Evolutionary conservation across 2,797 vertebrate genomes (phyloP).

Genomic region (Enteromius radiatus): DNA sequence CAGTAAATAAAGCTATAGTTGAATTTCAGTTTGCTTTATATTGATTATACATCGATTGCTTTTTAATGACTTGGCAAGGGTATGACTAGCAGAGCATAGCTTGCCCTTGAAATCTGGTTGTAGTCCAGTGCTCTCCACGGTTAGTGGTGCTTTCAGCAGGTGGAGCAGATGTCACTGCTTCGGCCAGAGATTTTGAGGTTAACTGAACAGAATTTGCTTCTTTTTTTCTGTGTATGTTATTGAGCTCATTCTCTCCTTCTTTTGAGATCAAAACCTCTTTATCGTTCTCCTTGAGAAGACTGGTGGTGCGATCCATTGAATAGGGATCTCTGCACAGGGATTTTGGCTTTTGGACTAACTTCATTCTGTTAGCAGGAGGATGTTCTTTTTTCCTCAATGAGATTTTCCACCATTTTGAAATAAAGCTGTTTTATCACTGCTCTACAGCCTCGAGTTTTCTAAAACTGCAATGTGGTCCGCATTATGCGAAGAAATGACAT

Average conservation of each 20-base stretch:
- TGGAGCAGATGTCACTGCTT: background rate
- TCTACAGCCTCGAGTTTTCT: background rate
- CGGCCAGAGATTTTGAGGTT: background rate
- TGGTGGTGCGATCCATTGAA: constrained; percentile 19
- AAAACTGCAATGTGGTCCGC: background rate
- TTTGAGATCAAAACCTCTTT: background rate
- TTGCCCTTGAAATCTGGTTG: constrained; percentile 38
- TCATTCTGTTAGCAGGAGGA: background rate
- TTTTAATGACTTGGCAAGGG: constrained; percentile 27
- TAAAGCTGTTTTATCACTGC: background rate
- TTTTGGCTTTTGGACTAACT: constrained; percentile 17
- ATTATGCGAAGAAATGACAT: background rate
- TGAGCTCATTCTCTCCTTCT: background rate
- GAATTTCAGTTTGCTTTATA: constrained; percentile 14
- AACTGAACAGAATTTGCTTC: background rate
- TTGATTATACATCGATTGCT: constrained; percentile 27
- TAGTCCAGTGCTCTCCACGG: background rate
- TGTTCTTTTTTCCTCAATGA: constrained; percentile 19
- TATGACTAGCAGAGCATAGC: background rate
- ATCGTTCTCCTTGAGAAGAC: background rate
- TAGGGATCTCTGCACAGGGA: background rate
- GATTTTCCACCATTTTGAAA: background rate
- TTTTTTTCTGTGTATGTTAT: background rate
- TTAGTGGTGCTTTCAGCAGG: background rate
- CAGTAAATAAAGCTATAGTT: background rate